Base-by-base conservation (phyloP, 2,888 invertebrate genomes). In the Leptinotarsa tumamoca region DNA sequence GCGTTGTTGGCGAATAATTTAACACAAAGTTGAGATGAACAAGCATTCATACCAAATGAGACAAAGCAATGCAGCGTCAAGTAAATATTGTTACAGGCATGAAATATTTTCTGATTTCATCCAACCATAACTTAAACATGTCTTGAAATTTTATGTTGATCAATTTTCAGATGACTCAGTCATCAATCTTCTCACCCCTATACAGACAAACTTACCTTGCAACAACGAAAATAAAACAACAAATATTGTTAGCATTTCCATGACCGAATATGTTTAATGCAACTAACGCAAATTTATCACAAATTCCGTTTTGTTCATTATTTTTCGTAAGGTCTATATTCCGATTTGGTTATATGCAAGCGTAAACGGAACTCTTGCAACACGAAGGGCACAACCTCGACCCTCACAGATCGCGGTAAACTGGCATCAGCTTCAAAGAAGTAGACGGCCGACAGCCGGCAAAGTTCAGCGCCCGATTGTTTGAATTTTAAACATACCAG, bases 391-490 rank as follows among this genome's bases (percentile, higher is more conserved):
- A 72, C 67, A 72, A 76, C 63, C 56, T 27, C 75, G 54, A 67
- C 74, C 75, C 72, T 69, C 68, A 58, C 21, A 75, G 79, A 68
- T 77, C 79, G 78, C 82, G 80, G 77, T 74, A 81, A 82, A 82
- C 81, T 81, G 79, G 80, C 81, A 74, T 79, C 73, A 79, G 80
- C 80, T 75, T 78, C 73, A 79, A 77, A 74, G 75, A 77, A 27
- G 7, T 15, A 63, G 63, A 63, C 23, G 49, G 67, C 74, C 76
- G 78, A 73, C 79, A 74, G 75, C 74, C 76, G 78, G 76, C 78
- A 75, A 82, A 82, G 82, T 83, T 83, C 82, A 83, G 80, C 82
- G 82, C 73, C 82, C 82, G 81, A 80, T 82, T 82, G 82, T 82
- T 82, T 81, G 77, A 80, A 82, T 80, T 78, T 78, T 77, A 52